Percentiles rank a stretch among this genome's conserved stretches.
phyloP scores from a whole-genome alignment of 2,888 invertebrate species.

The Metopia argyrocephala region DNA sequence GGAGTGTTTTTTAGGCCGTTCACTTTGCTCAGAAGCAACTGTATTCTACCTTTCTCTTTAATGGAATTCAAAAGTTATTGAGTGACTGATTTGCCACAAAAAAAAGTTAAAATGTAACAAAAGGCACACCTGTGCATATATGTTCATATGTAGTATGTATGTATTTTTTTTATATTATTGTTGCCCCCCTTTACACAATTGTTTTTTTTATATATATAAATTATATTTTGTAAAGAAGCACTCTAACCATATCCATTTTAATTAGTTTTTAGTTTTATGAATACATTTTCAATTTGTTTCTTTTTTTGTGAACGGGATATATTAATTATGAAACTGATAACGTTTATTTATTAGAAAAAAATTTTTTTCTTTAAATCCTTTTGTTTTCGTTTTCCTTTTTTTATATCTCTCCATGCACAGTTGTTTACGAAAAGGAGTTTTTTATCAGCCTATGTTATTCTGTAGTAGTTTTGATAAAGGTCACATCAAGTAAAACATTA shows the following conservation, averaged over 20 bases:
- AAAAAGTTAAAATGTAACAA: background rate
- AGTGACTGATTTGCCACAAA: background rate
- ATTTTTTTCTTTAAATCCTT: background rate
- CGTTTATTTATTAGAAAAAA: conserved; percentile 2
- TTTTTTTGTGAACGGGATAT: conserved; percentile 4
- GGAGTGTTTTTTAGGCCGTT: background rate
- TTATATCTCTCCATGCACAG: background rate
- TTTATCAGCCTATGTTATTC: background rate
- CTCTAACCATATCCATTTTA: background rate
- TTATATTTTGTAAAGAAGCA: background rate
- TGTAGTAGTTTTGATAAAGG: background rate
- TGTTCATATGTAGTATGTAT: background rate
- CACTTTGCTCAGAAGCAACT: background rate
- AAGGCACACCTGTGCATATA: conserved; percentile 20
- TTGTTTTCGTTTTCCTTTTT: conserved; percentile 17
- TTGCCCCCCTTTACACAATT: no score
- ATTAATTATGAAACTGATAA: conserved; percentile 30
- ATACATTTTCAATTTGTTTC: background rate
- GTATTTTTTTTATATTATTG: no score
- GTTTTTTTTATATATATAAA: no score
- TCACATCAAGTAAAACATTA: no score
- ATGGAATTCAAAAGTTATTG: background rate
- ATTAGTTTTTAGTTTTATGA: conserved; percentile 1
- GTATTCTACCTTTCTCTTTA: background rate
- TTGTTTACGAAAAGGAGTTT: conserved; percentile 12